These are phyloP conservation scores for Calliopsis andreniformis DNA, from an alignment of 1,140 invertebrate genomes.

Conservation along the genomic window DNA sequence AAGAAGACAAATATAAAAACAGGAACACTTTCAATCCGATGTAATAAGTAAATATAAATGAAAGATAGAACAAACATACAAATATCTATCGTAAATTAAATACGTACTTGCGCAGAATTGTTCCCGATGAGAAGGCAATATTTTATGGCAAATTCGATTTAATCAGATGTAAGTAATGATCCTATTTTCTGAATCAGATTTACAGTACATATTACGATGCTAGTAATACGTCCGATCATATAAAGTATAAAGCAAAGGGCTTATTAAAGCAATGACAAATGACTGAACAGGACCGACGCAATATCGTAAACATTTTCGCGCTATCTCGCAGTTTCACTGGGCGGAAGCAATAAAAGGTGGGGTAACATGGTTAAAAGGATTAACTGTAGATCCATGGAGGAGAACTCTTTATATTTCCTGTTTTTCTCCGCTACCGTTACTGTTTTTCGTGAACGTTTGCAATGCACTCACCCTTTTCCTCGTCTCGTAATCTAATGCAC, in stretches of 20 bases:
- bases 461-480: constrained; percentile 88
- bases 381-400: background rate
- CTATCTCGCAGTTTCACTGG: constrained; percentile 14
- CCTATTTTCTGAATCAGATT: background rate
- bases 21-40: no score
- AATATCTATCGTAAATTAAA: background rate
- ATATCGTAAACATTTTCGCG: constrained; percentile 13
- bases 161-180: background rate
- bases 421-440: background rate
- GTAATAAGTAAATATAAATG: no score
- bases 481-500: constrained; percentile 95
- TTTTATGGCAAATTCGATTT: background rate
- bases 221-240: background rate
- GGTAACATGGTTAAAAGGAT: constrained; percentile 30
- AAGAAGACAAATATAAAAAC: background rate
- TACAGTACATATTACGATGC: background rate
- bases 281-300: background rate
- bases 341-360: constrained; percentile 2
- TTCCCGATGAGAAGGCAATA: background rate
- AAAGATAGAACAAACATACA: no score
- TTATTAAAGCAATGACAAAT: constrained; percentile 20
- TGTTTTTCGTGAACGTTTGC: constrained; percentile 31
- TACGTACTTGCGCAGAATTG: background rate
- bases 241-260: constrained; percentile 5
- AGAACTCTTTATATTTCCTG: no score